Evolutionary conservation across 2,113 vertebrate genomes (phyloP).

Genomic region (Tilapia sparmanii): DNA sequence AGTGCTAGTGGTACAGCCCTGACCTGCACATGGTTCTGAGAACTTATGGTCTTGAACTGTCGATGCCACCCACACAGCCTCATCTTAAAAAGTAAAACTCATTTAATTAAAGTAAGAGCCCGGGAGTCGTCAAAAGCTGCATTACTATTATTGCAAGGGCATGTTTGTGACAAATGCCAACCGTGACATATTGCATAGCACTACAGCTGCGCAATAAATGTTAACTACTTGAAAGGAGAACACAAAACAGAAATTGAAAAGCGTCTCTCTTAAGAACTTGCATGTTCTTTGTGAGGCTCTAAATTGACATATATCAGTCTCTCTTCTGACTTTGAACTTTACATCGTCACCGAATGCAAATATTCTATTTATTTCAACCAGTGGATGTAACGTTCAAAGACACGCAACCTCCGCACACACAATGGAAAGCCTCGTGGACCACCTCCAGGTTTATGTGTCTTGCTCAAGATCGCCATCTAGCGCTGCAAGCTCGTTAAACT

Average conservation of each 20-base stretch:
- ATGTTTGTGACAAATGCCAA: slow-evolving; percentile 51
- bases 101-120: slow-evolving; percentile 65
- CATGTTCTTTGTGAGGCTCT: neutral
- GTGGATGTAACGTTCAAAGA: neutral
- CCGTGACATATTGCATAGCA: neutral
- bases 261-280: neutral
- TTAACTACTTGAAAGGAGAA: neutral
- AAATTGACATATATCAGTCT: fast-evolving
- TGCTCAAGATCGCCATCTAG: slow-evolving; percentile 44
- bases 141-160: slow-evolving; percentile 54
- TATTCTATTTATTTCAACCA: neutral
- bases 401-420: neutral
- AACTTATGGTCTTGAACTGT: neutral
- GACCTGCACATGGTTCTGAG: neutral
- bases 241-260: neutral
- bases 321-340: neutral
- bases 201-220: neutral
- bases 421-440: neutral
- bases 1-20: neutral
- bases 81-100: neutral
- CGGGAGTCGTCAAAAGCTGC: slow-evolving; percentile 42
- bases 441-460: neutral
- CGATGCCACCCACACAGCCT: neutral
- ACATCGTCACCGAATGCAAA: neutral
- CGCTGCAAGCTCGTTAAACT: neutral